Percentiles rank a stretch among this genome's conserved stretches.
These are phyloP conservation scores for Zoroaster sp. DNA, from an alignment of 53 echinoderm and acorn worm species.

Conservation along the genomic window DNA sequence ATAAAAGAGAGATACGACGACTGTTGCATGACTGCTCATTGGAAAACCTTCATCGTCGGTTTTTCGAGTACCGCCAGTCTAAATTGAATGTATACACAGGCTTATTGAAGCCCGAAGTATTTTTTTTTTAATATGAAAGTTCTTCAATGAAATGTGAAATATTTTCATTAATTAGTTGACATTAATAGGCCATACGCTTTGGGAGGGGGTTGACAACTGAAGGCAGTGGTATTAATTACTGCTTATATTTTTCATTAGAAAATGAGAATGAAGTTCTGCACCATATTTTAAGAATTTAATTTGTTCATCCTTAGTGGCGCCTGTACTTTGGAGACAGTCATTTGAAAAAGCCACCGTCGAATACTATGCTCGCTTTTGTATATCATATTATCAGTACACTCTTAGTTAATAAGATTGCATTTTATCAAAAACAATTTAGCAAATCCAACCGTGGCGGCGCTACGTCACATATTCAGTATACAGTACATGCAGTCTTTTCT, in stretches of 20 bases:
- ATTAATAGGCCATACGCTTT: not conserved
- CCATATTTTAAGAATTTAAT: too few relatives aligned
- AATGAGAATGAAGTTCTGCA: too few relatives aligned
- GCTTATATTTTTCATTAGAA: too few relatives aligned
- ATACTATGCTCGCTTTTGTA: not conserved
- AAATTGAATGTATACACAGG: not conserved
- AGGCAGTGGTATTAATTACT: too few relatives aligned
- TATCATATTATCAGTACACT: not conserved
- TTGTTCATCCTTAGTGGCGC: too few relatives aligned
- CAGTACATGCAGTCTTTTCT: not conserved
- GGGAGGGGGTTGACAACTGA: not conserved
- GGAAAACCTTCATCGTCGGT: too few relatives aligned
- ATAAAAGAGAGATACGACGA: not conserved
- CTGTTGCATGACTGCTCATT: not conserved
- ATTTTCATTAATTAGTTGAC: not conserved
- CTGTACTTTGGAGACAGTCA: not conserved
- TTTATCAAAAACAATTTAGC: not conserved
- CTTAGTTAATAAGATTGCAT: not conserved
- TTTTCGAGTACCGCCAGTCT: too few relatives aligned
- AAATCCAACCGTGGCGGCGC: too few relatives aligned
- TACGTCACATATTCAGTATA: too few relatives aligned
- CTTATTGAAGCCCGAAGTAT: not conserved
- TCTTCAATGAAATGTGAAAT: not conserved
- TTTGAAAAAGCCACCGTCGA: not conserved
- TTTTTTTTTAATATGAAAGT: not conserved